A percentile compares a stretch with the other conserved stretches of the same genome.
Evolutionary conservation across 1,140 invertebrate genomes (phyloP).

Genomic region (Coboldia fuscipes): DNA sequence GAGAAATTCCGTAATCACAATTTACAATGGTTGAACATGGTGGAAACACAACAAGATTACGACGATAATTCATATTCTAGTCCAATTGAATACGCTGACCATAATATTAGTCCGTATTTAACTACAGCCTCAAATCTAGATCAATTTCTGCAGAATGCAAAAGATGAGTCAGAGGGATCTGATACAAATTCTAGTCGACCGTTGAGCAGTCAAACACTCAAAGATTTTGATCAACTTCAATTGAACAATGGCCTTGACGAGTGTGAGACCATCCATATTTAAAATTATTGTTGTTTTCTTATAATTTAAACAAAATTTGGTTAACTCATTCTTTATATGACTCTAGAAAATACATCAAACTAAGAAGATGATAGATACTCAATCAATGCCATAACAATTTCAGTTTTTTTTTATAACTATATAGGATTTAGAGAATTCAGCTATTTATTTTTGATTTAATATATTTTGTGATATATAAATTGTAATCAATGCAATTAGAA

Average conservation of each 20-base stretch:
- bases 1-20: conserved; percentile 95
- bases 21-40: conserved; percentile 93
- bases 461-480: no score
- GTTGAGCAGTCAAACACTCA: conserved; percentile 14
- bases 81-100: conserved; percentile 27
- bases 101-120: conserved; percentile 44
- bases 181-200: conserved; percentile 17
- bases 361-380: no score
- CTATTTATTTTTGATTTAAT: no score
- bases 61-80: conserved; percentile 25
- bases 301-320: no score
- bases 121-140: conserved; percentile 43
- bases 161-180: conserved; percentile 13
- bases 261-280: not conserved
- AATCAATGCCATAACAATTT: no score
- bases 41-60: conserved; percentile 36
- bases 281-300: no score
- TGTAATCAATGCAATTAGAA: no score
- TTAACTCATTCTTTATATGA: no score
- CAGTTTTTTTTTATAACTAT: no score
- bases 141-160: conserved; percentile 10
- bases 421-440: no score
- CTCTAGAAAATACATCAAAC: no score
- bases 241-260: not conserved
- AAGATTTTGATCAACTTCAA: not conserved